Evolutionary conservation across 2,888 invertebrate genomes (phyloP).

Genomic region (Electrophaes corylata): DNA sequence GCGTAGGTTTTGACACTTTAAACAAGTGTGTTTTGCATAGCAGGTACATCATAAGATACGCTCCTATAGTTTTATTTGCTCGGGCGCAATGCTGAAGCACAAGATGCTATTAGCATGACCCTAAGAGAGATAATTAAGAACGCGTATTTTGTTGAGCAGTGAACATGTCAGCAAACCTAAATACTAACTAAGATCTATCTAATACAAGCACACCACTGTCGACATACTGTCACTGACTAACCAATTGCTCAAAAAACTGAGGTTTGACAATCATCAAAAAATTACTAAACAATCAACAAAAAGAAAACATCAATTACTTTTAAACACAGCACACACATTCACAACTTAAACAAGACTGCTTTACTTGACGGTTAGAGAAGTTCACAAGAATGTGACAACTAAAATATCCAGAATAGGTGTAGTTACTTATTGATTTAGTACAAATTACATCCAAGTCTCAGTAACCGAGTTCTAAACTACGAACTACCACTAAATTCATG

Average conservation of each 20-base stretch:
- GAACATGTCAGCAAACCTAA: constrained; percentile 55
- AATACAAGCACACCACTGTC: constrained; percentile 11
- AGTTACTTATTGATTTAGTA: constrained; percentile 38
- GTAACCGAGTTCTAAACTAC: constrained; percentile 60
- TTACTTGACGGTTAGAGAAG: constrained; percentile 2
- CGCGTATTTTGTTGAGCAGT: constrained; percentile 57
- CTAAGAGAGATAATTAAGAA: constrained; percentile 5
- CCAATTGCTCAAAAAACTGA: constrained; percentile 20
- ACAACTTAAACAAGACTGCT: constrained; percentile 18
- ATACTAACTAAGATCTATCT: constrained; percentile 38
- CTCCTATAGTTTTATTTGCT: neutral
- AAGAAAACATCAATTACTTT: constrained; percentile 16
- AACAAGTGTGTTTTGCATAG: neutral
- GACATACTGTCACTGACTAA: constrained; percentile 15
- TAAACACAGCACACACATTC: constrained; percentile 22
- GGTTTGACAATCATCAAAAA: constrained; percentile 15
- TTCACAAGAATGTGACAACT: constrained; percentile 8
- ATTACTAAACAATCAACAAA: constrained; percentile 14
- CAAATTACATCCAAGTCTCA: constrained; percentile 46
- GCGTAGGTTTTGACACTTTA: neutral
- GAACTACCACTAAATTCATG: constrained; percentile 60
- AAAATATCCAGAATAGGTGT: constrained; percentile 13
- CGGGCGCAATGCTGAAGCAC: neutral
- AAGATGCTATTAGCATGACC: neutral
- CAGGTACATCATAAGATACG: neutral